These are phyloP conservation scores for Penelope pileata DNA, from an alignment of 2,113 vertebrate species.

Conservation along the genomic window DNA sequence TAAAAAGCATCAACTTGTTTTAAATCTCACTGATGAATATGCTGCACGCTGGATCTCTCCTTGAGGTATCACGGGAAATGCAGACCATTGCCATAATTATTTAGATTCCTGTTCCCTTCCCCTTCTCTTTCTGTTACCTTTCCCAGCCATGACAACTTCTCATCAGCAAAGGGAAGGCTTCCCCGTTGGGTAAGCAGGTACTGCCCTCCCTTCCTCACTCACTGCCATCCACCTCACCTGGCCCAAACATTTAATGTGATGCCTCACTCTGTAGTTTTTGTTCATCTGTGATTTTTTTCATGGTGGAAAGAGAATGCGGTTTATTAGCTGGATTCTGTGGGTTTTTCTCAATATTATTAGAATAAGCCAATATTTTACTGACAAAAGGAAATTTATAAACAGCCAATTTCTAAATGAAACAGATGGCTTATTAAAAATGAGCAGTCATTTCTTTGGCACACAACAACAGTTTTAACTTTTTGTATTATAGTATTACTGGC, in stretches of 20 bases:
- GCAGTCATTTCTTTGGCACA: conserved; percentile 56
- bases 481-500: conserved; percentile 6
- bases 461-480: background rate
- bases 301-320: background rate
- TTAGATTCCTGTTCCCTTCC: background rate
- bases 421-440: conserved; percentile 71
- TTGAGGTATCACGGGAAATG: background rate
- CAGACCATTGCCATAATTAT: background rate
- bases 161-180: background rate
- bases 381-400: conserved; percentile 53
- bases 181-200: background rate
- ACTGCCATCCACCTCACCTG: background rate
- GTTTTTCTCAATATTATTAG: background rate
- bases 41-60: background rate
- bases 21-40: background rate
- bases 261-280: background rate
- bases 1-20: background rate
- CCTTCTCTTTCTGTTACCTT: background rate
- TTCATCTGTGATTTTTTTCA: background rate
- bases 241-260: background rate
- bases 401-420: conserved; percentile 62
- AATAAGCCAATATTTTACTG: conserved; percentile 29
- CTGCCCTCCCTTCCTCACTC: background rate
- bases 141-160: background rate
- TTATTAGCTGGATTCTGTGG: conserved; percentile 20